Percentiles rank a stretch among this genome's conserved stretches.
phyloP scores from a whole-genome alignment of 2,113 vertebrate species.

The Daboia siamensis region DNA sequence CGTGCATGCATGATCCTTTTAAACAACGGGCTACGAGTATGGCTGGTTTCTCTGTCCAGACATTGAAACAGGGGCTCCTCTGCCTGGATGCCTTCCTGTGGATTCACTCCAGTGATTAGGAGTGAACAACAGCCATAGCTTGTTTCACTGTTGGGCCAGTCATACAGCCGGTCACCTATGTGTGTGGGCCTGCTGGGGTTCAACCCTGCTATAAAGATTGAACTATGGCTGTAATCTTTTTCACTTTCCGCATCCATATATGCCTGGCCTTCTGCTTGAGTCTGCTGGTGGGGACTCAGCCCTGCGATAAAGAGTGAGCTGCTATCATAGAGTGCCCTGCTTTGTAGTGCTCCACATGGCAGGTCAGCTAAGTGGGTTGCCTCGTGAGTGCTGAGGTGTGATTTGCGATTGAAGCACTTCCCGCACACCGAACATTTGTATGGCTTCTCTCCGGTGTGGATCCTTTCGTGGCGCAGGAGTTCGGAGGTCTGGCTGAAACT shows the following conservation, averaged over 20 bases:
- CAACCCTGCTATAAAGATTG: not conserved
- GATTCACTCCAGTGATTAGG: not conserved
- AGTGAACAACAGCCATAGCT: not conserved
- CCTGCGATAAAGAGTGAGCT: conserved; percentile 6
- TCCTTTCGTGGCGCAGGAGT: conserved; percentile 51
- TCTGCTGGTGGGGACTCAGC: not conserved
- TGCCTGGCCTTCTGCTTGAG: conserved; percentile 19
- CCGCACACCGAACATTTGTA: conserved; percentile 54
- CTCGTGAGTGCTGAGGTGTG: conserved; percentile 44
- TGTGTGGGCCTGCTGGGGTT: not conserved
- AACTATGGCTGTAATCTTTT: conserved; percentile 45
- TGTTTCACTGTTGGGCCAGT: conserved; percentile 2
- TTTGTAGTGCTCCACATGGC: not conserved
- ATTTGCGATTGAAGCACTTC: conserved; percentile 49
- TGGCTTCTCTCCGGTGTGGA: conserved; percentile 50
- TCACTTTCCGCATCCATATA: conserved; percentile 43
- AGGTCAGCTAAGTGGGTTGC: conserved; percentile 50
- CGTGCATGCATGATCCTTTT: not conserved
- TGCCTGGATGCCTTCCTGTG: not conserved
- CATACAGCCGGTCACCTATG: not conserved
- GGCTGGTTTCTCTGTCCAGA: not conserved
- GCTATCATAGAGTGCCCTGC: not conserved
- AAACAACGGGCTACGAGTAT: not conserved
- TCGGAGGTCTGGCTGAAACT: conserved; percentile 50
- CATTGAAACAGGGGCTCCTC: not conserved